These are phyloP conservation scores for Salvator merianae DNA, from an alignment of 2,113 vertebrate genomes.

Conservation along the genomic window DNA sequence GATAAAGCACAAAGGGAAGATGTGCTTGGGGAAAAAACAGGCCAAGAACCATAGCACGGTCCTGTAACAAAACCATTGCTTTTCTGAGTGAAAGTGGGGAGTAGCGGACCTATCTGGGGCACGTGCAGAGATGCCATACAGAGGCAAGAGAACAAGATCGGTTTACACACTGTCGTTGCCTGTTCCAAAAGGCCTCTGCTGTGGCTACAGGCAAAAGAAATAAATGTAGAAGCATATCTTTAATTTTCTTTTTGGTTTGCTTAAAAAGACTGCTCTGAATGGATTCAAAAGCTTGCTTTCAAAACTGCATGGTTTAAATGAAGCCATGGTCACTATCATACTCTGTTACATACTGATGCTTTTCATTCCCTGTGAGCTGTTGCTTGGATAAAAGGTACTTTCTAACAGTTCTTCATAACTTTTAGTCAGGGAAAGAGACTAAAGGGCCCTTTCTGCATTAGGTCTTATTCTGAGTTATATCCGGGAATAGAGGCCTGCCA, in stretches of 20 bases:
- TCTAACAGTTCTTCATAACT: no score
- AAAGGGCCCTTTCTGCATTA: no score
- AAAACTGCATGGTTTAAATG: not conserved
- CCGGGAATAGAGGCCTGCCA: no score
- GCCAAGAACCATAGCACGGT: constrained; percentile 43
- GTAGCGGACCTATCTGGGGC: not conserved
- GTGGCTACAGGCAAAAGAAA: not conserved
- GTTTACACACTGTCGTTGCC: not conserved
- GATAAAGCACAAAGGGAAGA: constrained; percentile 64
- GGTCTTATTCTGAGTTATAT: no score
- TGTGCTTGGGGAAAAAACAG: constrained; percentile 48
- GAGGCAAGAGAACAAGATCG: not conserved
- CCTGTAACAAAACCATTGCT: constrained; percentile 17
- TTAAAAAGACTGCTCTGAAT: not conserved
- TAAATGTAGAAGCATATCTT: no score
- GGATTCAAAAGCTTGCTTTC: not conserved
- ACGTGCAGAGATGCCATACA: not conserved
- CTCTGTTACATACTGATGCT: not conserved
- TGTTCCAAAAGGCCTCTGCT: not conserved
- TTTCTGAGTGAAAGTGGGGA: constrained; percentile 1
- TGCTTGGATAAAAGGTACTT: not conserved
- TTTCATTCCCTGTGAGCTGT: not conserved
- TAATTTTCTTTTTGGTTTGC: not conserved
- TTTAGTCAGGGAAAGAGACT: no score
- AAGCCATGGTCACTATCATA: no score